A percentile compares a stretch with the other conserved stretches of the same genome.
phyloP scores from a whole-genome alignment of 2,113 vertebrate species.

The Crotalus viridis region DNA sequence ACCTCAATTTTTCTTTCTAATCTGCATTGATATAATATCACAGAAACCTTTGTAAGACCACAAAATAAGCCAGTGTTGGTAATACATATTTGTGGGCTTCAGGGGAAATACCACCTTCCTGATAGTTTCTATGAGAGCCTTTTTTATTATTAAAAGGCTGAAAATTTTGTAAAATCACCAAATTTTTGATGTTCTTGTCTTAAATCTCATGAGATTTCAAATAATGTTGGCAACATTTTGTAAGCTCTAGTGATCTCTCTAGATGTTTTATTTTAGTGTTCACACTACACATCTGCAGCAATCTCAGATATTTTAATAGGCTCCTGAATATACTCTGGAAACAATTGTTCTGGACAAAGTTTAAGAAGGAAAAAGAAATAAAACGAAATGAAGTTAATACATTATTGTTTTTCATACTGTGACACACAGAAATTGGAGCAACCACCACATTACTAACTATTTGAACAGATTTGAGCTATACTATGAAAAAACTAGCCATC shows the following conservation, averaged over 20 bases:
- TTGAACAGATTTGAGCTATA: neutral
- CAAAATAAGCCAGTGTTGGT: neutral
- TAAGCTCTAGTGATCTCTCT: neutral
- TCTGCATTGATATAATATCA: no score
- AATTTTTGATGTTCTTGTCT: neutral
- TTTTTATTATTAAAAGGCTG: neutral
- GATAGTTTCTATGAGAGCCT: neutral
- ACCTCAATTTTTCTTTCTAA: no score
- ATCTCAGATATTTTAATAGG: neutral
- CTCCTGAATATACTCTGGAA: neutral
- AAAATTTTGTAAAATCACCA: neutral
- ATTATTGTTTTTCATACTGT: neutral
- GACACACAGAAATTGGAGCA: neutral
- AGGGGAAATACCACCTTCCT: neutral
- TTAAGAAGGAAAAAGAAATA: neutral
- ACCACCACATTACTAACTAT: neutral
- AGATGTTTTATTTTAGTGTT: neutral
- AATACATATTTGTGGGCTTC: neutral
- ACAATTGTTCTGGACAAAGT: neutral
- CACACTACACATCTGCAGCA: neutral
- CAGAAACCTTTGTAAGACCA: no score
- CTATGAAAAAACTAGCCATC: neutral
- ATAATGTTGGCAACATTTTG: neutral
- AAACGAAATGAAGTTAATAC: neutral
- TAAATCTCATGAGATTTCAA: neutral